phyloP scores from a whole-genome alignment of 2,888 invertebrate species.

The Hybos culiciformis region DNA sequence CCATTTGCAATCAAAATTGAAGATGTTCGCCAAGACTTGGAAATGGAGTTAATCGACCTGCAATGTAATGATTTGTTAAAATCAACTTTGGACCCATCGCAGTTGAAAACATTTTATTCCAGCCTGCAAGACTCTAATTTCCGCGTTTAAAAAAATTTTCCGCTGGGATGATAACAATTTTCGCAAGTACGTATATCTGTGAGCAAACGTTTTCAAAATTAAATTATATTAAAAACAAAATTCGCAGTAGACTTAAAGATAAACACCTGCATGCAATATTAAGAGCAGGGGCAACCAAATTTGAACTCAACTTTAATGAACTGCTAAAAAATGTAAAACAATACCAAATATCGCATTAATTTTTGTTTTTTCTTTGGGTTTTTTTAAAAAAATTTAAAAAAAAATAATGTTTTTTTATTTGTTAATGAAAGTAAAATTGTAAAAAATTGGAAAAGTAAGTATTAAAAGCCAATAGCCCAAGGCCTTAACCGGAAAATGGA shows the following conservation, averaged over 20 bases:
- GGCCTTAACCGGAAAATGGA: background rate
- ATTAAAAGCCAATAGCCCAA: background rate
- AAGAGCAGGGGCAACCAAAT: slow-evolving; percentile 1
- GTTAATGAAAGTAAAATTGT: too few species aligned
- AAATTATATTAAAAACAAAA: slow-evolving; percentile 2
- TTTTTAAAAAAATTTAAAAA: too few species aligned
- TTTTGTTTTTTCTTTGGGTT: too few species aligned
- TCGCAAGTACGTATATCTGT: slow-evolving; percentile 1
- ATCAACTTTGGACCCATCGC: slow-evolving; percentile 1
- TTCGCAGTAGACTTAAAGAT: slow-evolving; percentile 1
- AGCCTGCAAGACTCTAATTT: background rate
- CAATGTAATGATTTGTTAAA: slow-evolving; percentile 2
- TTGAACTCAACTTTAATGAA: background rate
- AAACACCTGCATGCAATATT: slow-evolving; percentile 1
- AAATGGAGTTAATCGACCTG: slow-evolving; percentile 2
- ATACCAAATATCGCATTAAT: slow-evolving; percentile 2
- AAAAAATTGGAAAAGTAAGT: slow-evolving; percentile 1
- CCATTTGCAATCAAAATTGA: slow-evolving; percentile 3
- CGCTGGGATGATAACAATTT: slow-evolving; percentile 2
- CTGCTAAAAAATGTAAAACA: background rate
- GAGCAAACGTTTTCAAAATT: slow-evolving; percentile 1
- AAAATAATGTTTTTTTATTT: too few species aligned
- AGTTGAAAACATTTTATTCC: slow-evolving; percentile 2
- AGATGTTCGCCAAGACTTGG: slow-evolving; percentile 1
- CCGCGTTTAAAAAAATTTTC: slow-evolving; percentile 2